Percentiles rank a stretch among this genome's conserved stretches.
These are phyloP conservation scores for Luperina testacea DNA, from an alignment of 2,888 invertebrate species.

Conservation along the genomic window DNA sequence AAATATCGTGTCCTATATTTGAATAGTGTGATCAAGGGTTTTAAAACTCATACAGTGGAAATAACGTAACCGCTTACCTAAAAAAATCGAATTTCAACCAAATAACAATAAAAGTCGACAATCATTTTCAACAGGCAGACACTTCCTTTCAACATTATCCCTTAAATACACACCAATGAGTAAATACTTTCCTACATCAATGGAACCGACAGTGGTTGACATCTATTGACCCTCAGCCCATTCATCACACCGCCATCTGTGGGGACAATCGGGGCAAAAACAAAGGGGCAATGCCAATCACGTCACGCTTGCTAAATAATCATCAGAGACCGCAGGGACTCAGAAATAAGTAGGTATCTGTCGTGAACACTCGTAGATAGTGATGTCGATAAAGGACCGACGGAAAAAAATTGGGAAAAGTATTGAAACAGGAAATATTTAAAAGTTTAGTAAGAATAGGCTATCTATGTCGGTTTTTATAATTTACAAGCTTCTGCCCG, in stretches of 20 bases:
- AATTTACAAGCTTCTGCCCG: background rate
- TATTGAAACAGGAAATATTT: background rate
- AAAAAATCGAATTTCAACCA: constrained; percentile 18
- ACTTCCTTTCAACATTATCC: constrained; percentile 49
- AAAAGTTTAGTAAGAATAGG: background rate
- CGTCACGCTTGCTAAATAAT: constrained; percentile 53
- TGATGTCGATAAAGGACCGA: constrained; percentile 1
- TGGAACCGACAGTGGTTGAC: constrained; percentile 66
- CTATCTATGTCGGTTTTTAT: background rate
- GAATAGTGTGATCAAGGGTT: background rate
- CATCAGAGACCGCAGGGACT: constrained; percentile 36
- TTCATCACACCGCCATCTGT: constrained; percentile 68
- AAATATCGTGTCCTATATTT: background rate
- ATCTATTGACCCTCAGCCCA: constrained; percentile 67
- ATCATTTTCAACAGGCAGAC: constrained; percentile 39
- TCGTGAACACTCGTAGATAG: constrained; percentile 30
- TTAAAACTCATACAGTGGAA: background rate
- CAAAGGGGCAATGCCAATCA: constrained; percentile 67
- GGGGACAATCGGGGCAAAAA: constrained; percentile 65
- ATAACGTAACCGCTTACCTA: background rate
- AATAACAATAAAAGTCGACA: constrained; percentile 36
- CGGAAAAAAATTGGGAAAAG: background rate
- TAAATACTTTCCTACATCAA: constrained; percentile 67
- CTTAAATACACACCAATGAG: constrained; percentile 61
- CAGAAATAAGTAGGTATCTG: constrained; percentile 58